A percentile compares a stretch with the other conserved stretches of the same genome.
These are phyloP conservation scores for Mastigias papua DNA, from an alignment of 30 jellyfish, hydroid and myxozoan species.

Conservation along the genomic window DNA sequence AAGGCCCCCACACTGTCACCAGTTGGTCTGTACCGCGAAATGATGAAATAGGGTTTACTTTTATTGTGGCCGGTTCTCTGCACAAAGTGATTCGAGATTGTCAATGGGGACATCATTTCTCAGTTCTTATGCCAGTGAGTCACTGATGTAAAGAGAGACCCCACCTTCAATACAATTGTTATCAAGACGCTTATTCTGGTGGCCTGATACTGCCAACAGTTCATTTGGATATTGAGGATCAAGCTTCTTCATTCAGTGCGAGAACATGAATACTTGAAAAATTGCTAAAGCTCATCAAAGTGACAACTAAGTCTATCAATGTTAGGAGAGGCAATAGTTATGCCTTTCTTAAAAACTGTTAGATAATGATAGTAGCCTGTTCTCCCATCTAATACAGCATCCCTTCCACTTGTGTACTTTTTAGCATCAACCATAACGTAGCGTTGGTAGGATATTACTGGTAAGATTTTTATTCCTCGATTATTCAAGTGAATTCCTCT, in stretches of 20 bases:
- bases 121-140: neutral
- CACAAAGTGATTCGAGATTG: conserved; percentile 15
- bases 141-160: conserved; percentile 23
- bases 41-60: conserved; percentile 12
- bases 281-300: neutral
- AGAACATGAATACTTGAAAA: no score
- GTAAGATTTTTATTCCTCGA: no score
- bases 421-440: no score
- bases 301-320: neutral
- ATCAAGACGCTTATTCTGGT: conserved; percentile 32
- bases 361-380: no score
- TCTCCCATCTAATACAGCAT: no score
- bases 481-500: no score
- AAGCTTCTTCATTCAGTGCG: conserved; percentile 8
- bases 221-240: neutral
- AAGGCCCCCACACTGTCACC: conserved; percentile 42
- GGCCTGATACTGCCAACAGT: neutral
- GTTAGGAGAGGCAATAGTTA: no score
- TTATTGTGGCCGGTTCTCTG: conserved; percentile 10
- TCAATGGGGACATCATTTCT: neutral
- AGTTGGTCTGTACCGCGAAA: conserved; percentile 49
- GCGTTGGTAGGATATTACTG: no score
- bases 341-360: no score
- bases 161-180: conserved; percentile 19
- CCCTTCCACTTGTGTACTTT: no score